Evolutionary conservation across 1,140 invertebrate genomes (phyloP), one percentile per base, ranked within the genome.

Genomic region (Metopolophium dirhodum): DNA sequence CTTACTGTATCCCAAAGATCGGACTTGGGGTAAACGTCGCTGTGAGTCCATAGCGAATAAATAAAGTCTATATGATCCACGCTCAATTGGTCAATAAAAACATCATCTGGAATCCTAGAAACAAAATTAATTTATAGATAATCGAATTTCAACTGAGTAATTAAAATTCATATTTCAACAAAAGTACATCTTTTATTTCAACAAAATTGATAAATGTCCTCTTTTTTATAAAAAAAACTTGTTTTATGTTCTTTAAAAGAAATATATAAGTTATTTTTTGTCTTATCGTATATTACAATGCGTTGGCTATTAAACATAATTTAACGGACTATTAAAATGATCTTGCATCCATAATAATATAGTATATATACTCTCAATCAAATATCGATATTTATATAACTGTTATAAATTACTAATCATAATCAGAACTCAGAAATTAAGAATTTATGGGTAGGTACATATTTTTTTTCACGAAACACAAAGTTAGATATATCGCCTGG

Each of bases 21-120:
- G 14, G 77, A 85, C 14, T 93, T 93, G 11, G 93, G 93, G 86
- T 94, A 94, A 57, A 94, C 94, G 88, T 94, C 94, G 68, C 94
- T 94, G 90, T 94, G 94, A 6, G 93, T n/a, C 94, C 94, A 94
- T 6, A 94, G 35, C 9, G 94, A 94, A 47, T 94, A 94, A 18
- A 94, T 94, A 49, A 93, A 94, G 20, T 94, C 94, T 0, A 94
- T 37, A 49, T 94, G 85, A 45, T 82, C 47, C 18, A 51, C 51
- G 26, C 37, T 54, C 9, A 94, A 37, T 26, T 91, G 90, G 6
- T 26, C 86, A 2, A 94, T 87, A 68, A 30, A 93, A 57, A 93
- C 91, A 9, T 85, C 91, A 0, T 37, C 82, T 20, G 91, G 91
- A 18, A 93, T 37, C 41, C 91, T 93, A 54, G 6, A 54, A 85